Conservation (phyloP, 2,113 vertebrate species). For the Laticauda laticaudata region DNA sequence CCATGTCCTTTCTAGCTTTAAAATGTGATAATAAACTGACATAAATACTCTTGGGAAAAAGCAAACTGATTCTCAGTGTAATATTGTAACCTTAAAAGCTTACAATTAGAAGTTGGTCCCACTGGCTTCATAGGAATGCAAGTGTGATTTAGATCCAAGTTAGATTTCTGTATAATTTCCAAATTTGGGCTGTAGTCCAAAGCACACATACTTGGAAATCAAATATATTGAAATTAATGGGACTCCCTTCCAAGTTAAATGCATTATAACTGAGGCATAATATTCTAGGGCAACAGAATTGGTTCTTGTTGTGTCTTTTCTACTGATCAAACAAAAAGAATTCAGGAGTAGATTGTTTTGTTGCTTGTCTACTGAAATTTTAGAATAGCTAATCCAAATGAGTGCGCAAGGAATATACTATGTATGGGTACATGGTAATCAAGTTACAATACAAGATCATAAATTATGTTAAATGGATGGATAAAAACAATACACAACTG, state of each 20-base stretch:
- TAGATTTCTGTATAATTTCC: conserved; percentile 36
- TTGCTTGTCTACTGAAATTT: background rate
- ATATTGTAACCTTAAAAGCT: conserved; percentile 5
- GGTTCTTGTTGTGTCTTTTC: background rate
- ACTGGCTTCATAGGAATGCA: conserved; percentile 29
- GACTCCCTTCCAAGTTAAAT: conserved; percentile 33
- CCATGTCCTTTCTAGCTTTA: conserved; percentile 19
- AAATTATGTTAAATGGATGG: background rate
- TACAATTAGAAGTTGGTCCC: conserved; percentile 29
- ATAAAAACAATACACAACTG: background rate
- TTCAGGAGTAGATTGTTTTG: background rate
- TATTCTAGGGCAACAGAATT: conserved; percentile 8
- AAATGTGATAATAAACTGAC: background rate
- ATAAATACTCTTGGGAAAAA: conserved; percentile 22
- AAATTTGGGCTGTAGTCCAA: conserved; percentile 44
- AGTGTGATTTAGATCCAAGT: conserved; percentile 38
- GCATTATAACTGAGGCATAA: conserved; percentile 18
- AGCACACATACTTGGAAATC: conserved; percentile 49
- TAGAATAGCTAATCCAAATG: background rate
- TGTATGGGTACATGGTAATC: background rate
- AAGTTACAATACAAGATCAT: background rate
- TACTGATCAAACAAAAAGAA: background rate
- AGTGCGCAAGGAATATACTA: background rate
- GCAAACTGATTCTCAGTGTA: conserved; percentile 19
- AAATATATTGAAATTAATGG: conserved; percentile 31